Evolutionary conservation across 1,140 invertebrate species (phyloP).

Genomic region (Drosophila bocki): DNA sequence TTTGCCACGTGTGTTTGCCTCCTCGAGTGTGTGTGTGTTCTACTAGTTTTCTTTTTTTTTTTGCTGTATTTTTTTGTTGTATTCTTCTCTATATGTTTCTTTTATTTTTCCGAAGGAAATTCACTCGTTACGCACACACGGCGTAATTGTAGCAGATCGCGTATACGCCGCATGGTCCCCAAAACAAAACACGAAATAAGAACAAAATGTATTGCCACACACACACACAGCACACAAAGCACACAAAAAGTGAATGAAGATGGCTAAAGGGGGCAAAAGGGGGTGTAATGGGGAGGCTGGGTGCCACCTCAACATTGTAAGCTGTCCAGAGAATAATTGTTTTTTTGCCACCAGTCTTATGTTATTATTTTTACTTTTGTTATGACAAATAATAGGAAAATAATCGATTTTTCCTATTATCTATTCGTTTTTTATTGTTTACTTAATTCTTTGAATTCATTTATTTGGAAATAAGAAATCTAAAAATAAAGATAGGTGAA

Average conservation of each 20-base stretch:
- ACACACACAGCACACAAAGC: constrained; percentile 3
- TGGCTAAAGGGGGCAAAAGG: neutral
- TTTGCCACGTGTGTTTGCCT: constrained; percentile 44
- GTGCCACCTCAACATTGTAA: constrained; percentile 32
- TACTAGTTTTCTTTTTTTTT: constrained; percentile 2
- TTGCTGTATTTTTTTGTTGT: neutral
- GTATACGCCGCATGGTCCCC: constrained; percentile 62
- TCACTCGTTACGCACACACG: constrained; percentile 52
- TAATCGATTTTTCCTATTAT: no score
- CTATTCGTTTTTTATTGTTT: neutral
- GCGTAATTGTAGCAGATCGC: constrained; percentile 71
- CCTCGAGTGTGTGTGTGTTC: constrained; percentile 8
- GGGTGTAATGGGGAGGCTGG: neutral
- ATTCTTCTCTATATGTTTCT: constrained; percentile 8
- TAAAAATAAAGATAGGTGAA: neutral
- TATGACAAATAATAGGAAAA: no score
- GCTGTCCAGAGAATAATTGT: constrained; percentile 14
- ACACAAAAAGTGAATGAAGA: constrained; percentile 25
- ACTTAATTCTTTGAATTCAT: neutral
- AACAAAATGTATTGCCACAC: constrained; percentile 58
- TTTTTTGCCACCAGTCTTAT: constrained; percentile 10
- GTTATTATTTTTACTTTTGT: neutral
- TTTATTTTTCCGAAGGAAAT: constrained; percentile 31
- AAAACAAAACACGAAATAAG: constrained; percentile 15
- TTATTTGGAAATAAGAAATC: neutral